phyloP scores from a whole-genome alignment of 2,113 vertebrate genomes.

The Dipodomys merriami region DNA sequence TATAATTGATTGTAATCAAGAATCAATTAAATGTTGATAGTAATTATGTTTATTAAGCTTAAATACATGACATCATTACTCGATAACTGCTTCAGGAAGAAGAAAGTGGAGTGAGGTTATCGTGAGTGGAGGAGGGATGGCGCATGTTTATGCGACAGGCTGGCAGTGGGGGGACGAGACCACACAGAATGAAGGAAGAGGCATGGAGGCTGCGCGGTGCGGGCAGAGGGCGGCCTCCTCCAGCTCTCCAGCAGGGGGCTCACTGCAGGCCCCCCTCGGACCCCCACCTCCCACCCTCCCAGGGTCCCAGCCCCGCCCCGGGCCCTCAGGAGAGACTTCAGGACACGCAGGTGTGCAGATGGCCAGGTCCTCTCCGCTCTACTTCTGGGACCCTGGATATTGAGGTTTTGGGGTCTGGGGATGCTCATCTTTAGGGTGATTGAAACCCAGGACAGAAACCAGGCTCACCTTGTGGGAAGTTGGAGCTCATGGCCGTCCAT shows the following conservation, averaged over 20 bases:
- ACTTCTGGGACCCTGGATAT: not conserved
- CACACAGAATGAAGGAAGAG: not conserved
- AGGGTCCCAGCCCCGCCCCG: not conserved
- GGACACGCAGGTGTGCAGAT: not conserved
- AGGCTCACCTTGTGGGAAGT: no score
- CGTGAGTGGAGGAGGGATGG: not conserved
- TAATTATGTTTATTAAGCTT: constrained; percentile 85
- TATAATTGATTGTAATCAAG: constrained; percentile 89
- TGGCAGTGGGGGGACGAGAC: fast-evolving
- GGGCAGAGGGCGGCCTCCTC: not conserved
- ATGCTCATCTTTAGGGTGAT: not conserved
- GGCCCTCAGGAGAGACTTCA: not conserved
- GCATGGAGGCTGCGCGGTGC: not conserved
- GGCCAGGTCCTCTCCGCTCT: not conserved
- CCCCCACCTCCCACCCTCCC: not conserved
- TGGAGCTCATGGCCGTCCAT: no score
- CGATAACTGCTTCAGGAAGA: constrained; percentile 69
- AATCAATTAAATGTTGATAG: constrained; percentile 88
- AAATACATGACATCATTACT: constrained; percentile 79
- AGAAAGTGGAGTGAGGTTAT: constrained; percentile 42
- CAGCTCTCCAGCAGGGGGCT: not conserved
- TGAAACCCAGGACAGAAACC: not conserved
- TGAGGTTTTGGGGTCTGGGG: not conserved
- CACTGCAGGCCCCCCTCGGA: no score
- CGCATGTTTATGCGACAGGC: not conserved